A percentile compares a stretch with the other conserved stretches of the same genome.
Evolutionary conservation across 1,140 invertebrate species (phyloP).

Genomic region (Lepidurus couesii): DNA sequence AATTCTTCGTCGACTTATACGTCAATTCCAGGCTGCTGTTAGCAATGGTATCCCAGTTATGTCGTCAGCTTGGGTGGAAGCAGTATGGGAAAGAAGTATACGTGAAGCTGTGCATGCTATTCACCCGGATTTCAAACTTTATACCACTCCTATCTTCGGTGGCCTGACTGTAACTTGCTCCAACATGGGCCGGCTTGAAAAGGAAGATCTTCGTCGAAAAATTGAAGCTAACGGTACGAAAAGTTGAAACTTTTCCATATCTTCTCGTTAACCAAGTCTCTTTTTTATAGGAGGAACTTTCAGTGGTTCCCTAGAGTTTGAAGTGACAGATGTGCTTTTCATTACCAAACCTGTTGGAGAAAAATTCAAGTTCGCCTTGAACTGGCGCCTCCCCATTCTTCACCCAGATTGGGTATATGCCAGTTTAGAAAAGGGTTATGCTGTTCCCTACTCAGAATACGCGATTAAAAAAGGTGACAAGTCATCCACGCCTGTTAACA

Average conservation of each 20-base stretch:
- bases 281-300: constrained; percentile 47
- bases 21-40: constrained; percentile 57
- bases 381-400: constrained; percentile 67
- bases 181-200: constrained; percentile 59
- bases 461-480: constrained; percentile 41
- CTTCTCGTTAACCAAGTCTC: not conserved
- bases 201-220: constrained; percentile 61
- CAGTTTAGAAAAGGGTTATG: constrained; percentile 64
- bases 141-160: constrained; percentile 69
- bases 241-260: not conserved
- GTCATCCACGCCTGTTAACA: constrained; percentile 37
- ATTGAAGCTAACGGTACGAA: constrained; percentile 61
- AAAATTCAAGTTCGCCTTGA: constrained; percentile 71
- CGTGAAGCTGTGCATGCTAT: constrained; percentile 56
- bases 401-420: constrained; percentile 69
- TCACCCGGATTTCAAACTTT: constrained; percentile 58
- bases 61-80: constrained; percentile 68
- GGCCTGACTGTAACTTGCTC: constrained; percentile 72
- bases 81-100: constrained; percentile 66
- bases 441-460: constrained; percentile 45
- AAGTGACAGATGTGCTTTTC: constrained; percentile 52
- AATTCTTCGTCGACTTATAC: constrained; percentile 23
- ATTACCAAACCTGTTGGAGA: constrained; percentile 58
- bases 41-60: constrained; percentile 66
- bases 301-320: constrained; percentile 48